Base-by-base conservation (phyloP, 1,140 invertebrate genomes). In the Cydia strobilella region DNA sequence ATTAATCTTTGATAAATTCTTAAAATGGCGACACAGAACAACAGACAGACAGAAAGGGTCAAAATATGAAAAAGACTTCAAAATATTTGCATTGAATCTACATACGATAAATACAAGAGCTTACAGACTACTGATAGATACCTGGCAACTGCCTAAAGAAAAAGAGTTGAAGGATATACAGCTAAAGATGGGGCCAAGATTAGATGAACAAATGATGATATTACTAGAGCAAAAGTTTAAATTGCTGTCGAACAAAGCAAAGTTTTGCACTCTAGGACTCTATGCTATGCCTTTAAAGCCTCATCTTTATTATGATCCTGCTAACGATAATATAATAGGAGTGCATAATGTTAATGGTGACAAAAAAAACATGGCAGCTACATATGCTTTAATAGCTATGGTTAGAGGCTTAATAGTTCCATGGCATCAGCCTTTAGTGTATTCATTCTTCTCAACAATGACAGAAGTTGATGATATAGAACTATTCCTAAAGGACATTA, bases 281-380 rank as follows among this genome's bases (percentile, higher is more conserved):
- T 48, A 48, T 48, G 45, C 45, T 48, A 48, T 48, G 13, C 45
- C 45, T 48, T 48, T 48, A 48, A 48, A 48, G 45, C 45, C 45
- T 15, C 45, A 48, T 48, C 3, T 48, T 1, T 48, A 15, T n/a
- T 48, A 48, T 15, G 45, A 48, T 48, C 45, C 15, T 48, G 45
- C 45, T 48, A 13, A n/a, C 15, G 45, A 48, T 48, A 9, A 48
- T 48, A 48, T 48, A 48, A 48, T 48, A 15, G 45, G 45, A 48
- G 45, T 48, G 45, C 45, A 48, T 48, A 48, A 48, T 48, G 15
- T 48, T n/a, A 48, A 48, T n/a, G 45, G 45, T 48, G 45, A 4
- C 13, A 48, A 48, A 48, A 48, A 48, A 48, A 48, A 48, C 4
- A 48, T n/a, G 13, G 45, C 45, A 5, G 45, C 45, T n/a, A 48